These are phyloP conservation scores for Zeugodacus cucurbitae DNA, from an alignment of 1,140 invertebrate genomes.

Conservation along the genomic window DNA sequence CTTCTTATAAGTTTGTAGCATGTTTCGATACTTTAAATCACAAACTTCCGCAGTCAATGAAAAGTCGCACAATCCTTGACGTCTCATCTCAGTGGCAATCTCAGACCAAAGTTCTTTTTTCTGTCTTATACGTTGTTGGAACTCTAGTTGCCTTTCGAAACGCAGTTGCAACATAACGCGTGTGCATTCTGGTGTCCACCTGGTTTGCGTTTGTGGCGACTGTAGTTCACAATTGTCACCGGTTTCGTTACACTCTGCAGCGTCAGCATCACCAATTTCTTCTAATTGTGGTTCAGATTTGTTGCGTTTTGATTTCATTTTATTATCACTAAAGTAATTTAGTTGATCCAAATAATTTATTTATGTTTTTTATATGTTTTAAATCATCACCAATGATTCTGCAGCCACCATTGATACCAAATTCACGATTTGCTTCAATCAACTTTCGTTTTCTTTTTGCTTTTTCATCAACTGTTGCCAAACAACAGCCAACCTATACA, in stretches of 20 bases:
- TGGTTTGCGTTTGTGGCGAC: not conserved
- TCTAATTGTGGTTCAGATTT: not conserved
- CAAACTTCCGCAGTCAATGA: constrained; percentile 32
- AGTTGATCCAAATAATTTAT: not conserved
- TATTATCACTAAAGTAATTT: not conserved
- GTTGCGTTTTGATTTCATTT: constrained; percentile 8
- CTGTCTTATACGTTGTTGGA: constrained; percentile 15
- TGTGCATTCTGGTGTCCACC: constrained; percentile 34
- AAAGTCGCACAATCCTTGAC: constrained; percentile 19
- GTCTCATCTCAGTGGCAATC: constrained; percentile 38
- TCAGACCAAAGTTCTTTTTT: constrained; percentile 39
- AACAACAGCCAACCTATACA: not conserved
- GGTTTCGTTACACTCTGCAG: not conserved
- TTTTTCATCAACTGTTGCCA: not conserved
- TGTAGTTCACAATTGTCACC: not conserved
- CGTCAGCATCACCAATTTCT: constrained; percentile 25
- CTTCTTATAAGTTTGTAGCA: constrained; percentile 41
- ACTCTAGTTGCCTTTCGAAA: constrained; percentile 16
- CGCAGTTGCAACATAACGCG: constrained; percentile 24
- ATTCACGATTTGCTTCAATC: not conserved
- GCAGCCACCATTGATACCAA: not conserved
- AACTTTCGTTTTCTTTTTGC: not conserved
- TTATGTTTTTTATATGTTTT: not conserved
- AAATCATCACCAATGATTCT: not conserved
- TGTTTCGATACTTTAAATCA: constrained; percentile 35